phyloP scores from a whole-genome alignment of 2,113 vertebrate species.

The Ctenomys sociabilis region DNA sequence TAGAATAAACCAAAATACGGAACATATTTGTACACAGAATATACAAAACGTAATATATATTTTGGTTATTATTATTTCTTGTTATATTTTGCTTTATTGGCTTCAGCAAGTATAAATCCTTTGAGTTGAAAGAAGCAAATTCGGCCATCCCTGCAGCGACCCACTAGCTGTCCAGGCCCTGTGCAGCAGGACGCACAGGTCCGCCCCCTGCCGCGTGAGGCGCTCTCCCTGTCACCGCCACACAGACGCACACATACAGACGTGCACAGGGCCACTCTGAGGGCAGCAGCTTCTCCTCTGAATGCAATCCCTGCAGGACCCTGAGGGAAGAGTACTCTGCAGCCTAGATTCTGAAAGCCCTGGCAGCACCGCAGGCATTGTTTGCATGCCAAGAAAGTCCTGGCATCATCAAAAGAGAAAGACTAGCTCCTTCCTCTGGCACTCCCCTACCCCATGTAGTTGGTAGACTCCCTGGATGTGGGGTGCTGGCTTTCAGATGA shows the following conservation, averaged over 20 bases:
- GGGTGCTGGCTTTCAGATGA: slow-evolving; percentile 66
- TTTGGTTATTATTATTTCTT: neutral
- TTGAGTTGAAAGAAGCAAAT: slow-evolving; percentile 22
- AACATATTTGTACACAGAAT: neutral
- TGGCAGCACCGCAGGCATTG: neutral
- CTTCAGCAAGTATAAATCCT: neutral
- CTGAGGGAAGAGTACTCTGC: neutral
- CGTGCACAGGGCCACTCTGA: neutral
- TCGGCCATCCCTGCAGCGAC: neutral
- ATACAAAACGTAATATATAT: too few relatives aligned
- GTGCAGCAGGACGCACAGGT: neutral
- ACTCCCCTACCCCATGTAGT: neutral
- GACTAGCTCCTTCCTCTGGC: slow-evolving; percentile 10
- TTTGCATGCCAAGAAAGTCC: slow-evolving; percentile 54
- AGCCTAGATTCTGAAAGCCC: neutral
- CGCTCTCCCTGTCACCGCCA: neutral
- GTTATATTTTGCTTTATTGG: neutral
- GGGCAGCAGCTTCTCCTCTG: neutral
- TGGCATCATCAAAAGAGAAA: slow-evolving; percentile 46
- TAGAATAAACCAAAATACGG: neutral
- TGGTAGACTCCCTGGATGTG: slow-evolving; percentile 56
- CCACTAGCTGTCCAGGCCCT: neutral
- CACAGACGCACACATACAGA: neutral
- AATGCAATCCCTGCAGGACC: neutral
- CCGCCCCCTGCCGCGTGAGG: too few relatives aligned